Conservation (phyloP, 2,113 vertebrate species). For the Malurus cyaneus region DNA sequence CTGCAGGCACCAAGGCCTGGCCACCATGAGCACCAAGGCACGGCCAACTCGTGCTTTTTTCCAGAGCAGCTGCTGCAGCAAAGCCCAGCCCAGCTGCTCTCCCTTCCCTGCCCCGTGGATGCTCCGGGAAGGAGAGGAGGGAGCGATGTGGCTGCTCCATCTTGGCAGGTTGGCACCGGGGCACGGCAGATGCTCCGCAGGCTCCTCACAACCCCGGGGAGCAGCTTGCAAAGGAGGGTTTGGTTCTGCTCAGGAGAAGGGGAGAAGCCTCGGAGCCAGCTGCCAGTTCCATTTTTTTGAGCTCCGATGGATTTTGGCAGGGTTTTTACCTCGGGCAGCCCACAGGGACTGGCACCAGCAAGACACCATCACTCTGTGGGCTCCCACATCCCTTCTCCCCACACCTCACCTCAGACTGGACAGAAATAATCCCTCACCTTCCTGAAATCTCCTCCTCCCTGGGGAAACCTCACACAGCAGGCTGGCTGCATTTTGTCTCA, state of each 20-base stretch:
- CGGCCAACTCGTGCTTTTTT: no score
- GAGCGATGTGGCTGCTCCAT: not conserved
- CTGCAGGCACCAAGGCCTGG: not conserved
- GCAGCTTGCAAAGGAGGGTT: not conserved
- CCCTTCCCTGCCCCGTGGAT: not conserved
- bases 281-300: not conserved
- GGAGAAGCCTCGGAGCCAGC: not conserved
- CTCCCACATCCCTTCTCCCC: not conserved
- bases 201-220: not conserved
- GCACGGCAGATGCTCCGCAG: not conserved
- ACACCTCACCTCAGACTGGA: not conserved
- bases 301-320: not conserved
- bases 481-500: not conserved
- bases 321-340: not conserved
- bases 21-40: not conserved
- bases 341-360: not conserved
- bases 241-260: not conserved
- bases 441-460: not conserved
- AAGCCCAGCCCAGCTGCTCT: not conserved
- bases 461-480: not conserved
- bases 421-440: not conserved
- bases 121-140: not conserved
- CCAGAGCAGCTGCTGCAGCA: not conserved
- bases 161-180: not conserved
- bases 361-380: fast-evolving